Evolutionary conservation across 2,113 vertebrate genomes (phyloP), one percentile per base, ranked within the genome.

Genomic region (Pollimyrus isidori): DNA sequence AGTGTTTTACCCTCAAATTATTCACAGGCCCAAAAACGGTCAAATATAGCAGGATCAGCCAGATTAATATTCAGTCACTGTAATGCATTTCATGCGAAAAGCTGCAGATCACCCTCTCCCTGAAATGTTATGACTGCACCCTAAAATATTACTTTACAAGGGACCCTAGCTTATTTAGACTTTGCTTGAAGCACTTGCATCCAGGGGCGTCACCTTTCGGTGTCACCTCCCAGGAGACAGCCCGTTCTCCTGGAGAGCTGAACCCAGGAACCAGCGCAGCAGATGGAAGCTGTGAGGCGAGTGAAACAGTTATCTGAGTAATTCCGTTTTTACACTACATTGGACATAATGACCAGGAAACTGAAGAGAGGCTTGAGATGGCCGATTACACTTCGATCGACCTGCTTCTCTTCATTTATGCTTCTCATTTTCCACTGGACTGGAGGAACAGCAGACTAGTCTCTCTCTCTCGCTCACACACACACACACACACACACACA

Each of bases 371-470:
- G 62, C 58, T 85, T 53, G 73, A 84, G 73, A 83, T 50, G 50
- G 90, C 93, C 92, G 94, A 92, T 94, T 94, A 94, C 93, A 92
- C 89, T 92, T 53, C 87, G 89, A 89, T 89, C 91, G 69, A 87
- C 89, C 69, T 91, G 92, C 91, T 92, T 90, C 88, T 92, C 92
- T 92, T 93, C 90, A 93, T 93, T 92, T 91, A 90, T 65, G 58
- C 88, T 53, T 88, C 89, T 92, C 89, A 88, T n/a, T 93, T 62
- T 87, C 30, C 56, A 1, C 48, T 58, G 83, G 26, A 46, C 91
- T 90, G 91, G 86, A 90, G 91, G 85, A 86, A 35, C 49, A 53
- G 56, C 58, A 39, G 13, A 30, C 86, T 7, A 6, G 48, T 87
- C 52, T 58, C 26, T 53, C 26, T 86, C 7, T 85, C 46, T 48